Base-by-base conservation (phyloP, 2,113 vertebrate genomes). In the Lagopus muta region DNA sequence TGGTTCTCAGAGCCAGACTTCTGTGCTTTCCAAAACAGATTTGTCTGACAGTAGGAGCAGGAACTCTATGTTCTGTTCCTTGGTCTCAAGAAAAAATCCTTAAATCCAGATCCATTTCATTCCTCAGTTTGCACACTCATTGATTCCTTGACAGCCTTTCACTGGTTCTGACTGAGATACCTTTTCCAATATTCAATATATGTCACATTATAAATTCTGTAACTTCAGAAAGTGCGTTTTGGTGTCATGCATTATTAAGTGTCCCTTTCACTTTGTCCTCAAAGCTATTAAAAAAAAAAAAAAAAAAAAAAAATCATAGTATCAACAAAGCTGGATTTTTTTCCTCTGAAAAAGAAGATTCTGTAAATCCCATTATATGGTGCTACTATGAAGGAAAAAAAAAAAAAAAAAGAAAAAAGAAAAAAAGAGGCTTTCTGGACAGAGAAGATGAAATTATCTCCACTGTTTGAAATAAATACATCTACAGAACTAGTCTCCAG, bases 371-470 rank as follows among this genome's bases (percentile, higher is more conserved):
- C 6, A 20, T 6, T 16, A 17, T 6, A 52, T 58, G 6, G 1
- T 70, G 21, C 18, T 60, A 22, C 5, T 42, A 38, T 1, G 5
- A 20, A 81, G 17, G 66, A 80, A 62, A 38, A 38, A 38, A 38
- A 38, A 38, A 38, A 38, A 38, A 38, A 38, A 38, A 38, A 38
- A 38, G 9, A 38, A 38, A 38, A 38, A 38, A 24, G 43, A 76
- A 80, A 64, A 24, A 45, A 12, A 18, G 30, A 12, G 2, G 18
- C 6, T 52, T 82, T 84, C 30, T 48, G 18, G 77, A 27, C 11
- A 88, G 34, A 14, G 27, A 8, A 0, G 0, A 32, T 6, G 7
- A 11, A 45, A 8, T 6, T 60, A 42, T 8, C 15, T 5, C 11
- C 1, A 0, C 4, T 28, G 65, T 61, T 27, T 47, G 13, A 76